Conservation (phyloP, 2,888 invertebrate genomes). For the Polydesmus complanatus region DNA sequence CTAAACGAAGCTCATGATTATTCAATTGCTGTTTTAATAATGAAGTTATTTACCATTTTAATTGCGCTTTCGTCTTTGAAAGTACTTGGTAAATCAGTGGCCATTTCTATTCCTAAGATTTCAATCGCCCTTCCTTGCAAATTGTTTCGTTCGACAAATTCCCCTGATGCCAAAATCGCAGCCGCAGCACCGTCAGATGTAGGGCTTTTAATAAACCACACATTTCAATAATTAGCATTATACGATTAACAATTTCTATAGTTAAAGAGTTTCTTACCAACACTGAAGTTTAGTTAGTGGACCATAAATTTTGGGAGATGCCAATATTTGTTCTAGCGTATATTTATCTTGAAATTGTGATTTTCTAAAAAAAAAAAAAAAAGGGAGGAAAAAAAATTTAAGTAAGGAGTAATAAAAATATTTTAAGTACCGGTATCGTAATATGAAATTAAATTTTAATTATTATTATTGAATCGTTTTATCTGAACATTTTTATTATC, state of each 20-base stretch:
- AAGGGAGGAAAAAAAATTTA: no score
- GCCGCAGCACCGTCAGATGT: constrained; percentile 98
- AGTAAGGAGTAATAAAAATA: no score
- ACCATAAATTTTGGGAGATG: constrained; percentile 75
- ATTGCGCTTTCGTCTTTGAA: constrained; percentile 69
- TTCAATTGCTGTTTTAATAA: neutral
- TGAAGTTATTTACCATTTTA: constrained; percentile 42
- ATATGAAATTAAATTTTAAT: no score
- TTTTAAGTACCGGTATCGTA: no score
- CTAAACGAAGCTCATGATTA: constrained; percentile 21
- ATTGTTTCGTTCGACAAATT: constrained; percentile 69
- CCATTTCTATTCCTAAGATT: constrained; percentile 93
- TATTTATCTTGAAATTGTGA: constrained; percentile 91
- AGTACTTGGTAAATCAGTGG: constrained; percentile 73
- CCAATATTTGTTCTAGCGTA: constrained; percentile 73
- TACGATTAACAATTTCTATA: neutral
- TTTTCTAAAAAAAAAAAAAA: constrained; percentile 42
- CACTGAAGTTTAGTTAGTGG: constrained; percentile 93
- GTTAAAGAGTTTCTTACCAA: constrained; percentile 39
- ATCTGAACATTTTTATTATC: no score
- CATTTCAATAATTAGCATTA: neutral
- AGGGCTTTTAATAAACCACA: constrained; percentile 39
- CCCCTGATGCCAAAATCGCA: constrained; percentile 77
- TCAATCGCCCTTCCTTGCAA: constrained; percentile 80
- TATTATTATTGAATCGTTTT: no score